Evolutionary conservation across 2,888 invertebrate species (phyloP).

Genomic region (Drosophila vallismaia): DNA sequence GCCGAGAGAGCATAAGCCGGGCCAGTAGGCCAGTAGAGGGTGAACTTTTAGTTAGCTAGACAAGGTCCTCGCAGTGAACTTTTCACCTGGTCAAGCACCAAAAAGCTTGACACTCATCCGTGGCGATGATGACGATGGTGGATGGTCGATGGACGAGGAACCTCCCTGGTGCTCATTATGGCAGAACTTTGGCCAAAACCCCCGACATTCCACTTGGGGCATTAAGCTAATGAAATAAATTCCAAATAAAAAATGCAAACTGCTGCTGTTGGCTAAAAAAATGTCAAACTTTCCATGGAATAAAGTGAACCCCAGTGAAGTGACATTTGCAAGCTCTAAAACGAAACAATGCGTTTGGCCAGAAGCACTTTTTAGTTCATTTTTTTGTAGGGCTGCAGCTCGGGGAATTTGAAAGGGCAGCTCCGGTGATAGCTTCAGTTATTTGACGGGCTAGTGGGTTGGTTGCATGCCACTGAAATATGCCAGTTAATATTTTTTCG

Average conservation of each 20-base stretch:
- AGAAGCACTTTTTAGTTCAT: conserved; percentile 15
- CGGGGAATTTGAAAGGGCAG: conserved; percentile 48
- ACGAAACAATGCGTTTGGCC: conserved; percentile 62
- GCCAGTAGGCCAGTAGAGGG: background rate
- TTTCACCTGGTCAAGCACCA: conserved; percentile 39
- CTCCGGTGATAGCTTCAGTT: conserved; percentile 59
- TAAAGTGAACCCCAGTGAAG: conserved; percentile 45
- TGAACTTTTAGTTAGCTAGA: conserved; percentile 29
- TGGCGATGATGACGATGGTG: no score
- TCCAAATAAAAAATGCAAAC: conserved; percentile 47
- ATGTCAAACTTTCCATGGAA: conserved; percentile 39
- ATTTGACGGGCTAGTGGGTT: conserved; percentile 58
- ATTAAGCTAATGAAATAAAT: conserved; percentile 69
- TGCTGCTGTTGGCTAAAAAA: conserved; percentile 5
- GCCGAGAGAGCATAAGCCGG: conserved; percentile 1
- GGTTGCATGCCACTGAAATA: conserved; percentile 48
- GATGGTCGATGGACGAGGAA: conserved; percentile 4
- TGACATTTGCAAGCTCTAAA: conserved; percentile 56
- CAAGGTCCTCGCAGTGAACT: conserved; percentile 30
- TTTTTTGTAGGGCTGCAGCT: conserved; percentile 18
- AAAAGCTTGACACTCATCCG: conserved; percentile 39
- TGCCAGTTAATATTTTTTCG: conserved; percentile 52
- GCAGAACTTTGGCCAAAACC: conserved; percentile 39
- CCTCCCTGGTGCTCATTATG: conserved; percentile 41
- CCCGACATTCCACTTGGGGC: conserved; percentile 49